phyloP scores from a whole-genome alignment of 92 coral and sea anemone species.

The Zoanthus solanderi region DNA sequence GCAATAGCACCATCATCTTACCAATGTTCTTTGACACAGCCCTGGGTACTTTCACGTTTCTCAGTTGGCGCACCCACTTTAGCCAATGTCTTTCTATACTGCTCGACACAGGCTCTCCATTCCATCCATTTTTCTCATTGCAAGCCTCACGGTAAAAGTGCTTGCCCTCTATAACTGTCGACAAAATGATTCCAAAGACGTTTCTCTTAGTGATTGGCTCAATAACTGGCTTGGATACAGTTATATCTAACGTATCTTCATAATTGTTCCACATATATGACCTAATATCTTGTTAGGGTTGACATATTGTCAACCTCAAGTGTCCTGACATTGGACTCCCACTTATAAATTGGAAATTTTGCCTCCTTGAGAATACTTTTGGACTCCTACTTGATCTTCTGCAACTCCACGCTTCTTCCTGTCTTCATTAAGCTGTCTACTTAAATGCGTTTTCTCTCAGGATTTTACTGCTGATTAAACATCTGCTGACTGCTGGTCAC shows the following conservation, averaged over 20 bases:
- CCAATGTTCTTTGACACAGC: no score
- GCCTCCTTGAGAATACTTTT: slow-evolving; percentile 40
- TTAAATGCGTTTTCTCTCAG: slow-evolving; percentile 61
- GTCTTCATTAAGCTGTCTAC: slow-evolving; percentile 70
- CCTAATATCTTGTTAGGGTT: slow-evolving; percentile 58
- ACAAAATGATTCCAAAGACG: slow-evolving; percentile 39
- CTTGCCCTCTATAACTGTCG: slow-evolving; percentile 38
- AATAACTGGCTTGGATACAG: neutral
- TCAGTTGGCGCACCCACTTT: neutral
- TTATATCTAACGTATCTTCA: slow-evolving; percentile 44
- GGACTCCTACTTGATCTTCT: slow-evolving; percentile 51
- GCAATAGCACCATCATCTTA: slow-evolving; percentile 13
- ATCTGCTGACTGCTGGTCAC: slow-evolving; percentile 14
- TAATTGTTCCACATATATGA: slow-evolving; percentile 47
- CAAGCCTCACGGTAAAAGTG: slow-evolving; percentile 18
- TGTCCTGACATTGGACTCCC: slow-evolving; percentile 14
- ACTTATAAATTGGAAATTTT: slow-evolving; percentile 38
- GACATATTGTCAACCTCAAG: slow-evolving; percentile 39
- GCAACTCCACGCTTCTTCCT: slow-evolving; percentile 30
- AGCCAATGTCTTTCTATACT: neutral
- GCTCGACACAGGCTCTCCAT: no score
- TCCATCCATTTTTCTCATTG: no score
- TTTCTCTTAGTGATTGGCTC: slow-evolving; percentile 30
- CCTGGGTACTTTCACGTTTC: no score
- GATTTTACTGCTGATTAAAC: slow-evolving; percentile 50